These are phyloP conservation scores for Trypoxylus dichotomus DNA, from an alignment of 1,140 invertebrate species.

Conservation along the genomic window DNA sequence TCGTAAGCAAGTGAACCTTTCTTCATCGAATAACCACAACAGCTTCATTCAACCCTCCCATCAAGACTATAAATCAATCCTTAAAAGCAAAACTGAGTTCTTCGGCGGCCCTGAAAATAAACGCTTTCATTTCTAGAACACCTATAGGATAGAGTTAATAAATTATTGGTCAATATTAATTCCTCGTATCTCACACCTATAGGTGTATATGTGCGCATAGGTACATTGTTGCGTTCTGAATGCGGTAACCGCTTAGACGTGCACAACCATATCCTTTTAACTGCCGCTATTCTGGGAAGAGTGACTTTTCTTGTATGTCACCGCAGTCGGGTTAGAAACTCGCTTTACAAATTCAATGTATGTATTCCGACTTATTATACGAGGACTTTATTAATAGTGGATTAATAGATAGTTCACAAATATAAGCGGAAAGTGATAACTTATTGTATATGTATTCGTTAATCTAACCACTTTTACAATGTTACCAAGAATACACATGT, in stretches of 20 bases:
- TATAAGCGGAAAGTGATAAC: too few relatives aligned
- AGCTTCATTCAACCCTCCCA: not conserved
- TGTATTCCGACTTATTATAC: not conserved
- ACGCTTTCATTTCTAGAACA: not conserved
- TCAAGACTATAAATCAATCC: not conserved
- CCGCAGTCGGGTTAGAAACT: not conserved
- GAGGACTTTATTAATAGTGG: too few relatives aligned
- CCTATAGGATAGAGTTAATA: not conserved
- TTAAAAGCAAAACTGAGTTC: slow-evolving; percentile 20
- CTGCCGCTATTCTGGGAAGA: slow-evolving; percentile 12
- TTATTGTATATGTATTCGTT: too few relatives aligned
- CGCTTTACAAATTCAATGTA: slow-evolving; percentile 1
- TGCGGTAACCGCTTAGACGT: not conserved
- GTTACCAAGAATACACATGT: too few relatives aligned
- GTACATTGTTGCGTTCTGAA: not conserved
- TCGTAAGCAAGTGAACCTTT: too few relatives aligned
- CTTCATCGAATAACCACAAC: not conserved
- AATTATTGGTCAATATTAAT: slow-evolving; percentile 15
- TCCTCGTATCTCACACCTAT: not conserved
- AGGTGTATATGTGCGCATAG: not conserved
- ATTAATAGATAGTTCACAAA: too few relatives aligned
- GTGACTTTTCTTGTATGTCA: slow-evolving; percentile 21
- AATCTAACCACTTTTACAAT: too few relatives aligned
- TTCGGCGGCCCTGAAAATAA: not conserved
- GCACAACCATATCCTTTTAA: not conserved